These are phyloP conservation scores for Ibycter americanus DNA, from an alignment of 2,797 vertebrate genomes.

Conservation along the genomic window DNA sequence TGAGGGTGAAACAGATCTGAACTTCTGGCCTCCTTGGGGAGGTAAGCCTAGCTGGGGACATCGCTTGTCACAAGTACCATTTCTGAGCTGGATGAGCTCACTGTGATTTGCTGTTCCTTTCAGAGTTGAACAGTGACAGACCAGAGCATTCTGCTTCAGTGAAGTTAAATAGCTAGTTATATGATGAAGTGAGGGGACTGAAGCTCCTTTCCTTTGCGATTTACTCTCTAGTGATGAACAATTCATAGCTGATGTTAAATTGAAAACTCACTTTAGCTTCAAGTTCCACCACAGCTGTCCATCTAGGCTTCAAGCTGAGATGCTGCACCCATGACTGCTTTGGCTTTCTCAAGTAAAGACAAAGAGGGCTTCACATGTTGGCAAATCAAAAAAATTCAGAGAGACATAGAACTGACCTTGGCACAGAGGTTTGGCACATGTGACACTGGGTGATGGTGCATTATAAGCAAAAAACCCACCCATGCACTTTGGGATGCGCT, in stretches of 20 bases:
- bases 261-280: background rate
- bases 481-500: background rate
- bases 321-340: background rate
- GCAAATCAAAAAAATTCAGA: background rate
- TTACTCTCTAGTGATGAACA: background rate
- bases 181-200: background rate
- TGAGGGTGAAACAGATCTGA: background rate
- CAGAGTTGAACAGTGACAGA: background rate
- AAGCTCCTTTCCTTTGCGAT: background rate
- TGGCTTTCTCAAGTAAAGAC: background rate
- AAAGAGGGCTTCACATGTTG: background rate
- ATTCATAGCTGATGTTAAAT: background rate
- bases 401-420: background rate
- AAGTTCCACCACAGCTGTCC: background rate
- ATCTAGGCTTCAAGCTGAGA: background rate
- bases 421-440: background rate
- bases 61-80: background rate
- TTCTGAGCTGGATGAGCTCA: background rate
- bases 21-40: background rate
- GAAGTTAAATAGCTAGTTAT: background rate
- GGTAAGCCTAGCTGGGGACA: background rate
- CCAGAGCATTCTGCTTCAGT: background rate
- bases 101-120: background rate
- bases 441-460: background rate
- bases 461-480: background rate